phyloP scores from a whole-genome alignment of 2,888 invertebrate species.

The Myathropa florea region DNA sequence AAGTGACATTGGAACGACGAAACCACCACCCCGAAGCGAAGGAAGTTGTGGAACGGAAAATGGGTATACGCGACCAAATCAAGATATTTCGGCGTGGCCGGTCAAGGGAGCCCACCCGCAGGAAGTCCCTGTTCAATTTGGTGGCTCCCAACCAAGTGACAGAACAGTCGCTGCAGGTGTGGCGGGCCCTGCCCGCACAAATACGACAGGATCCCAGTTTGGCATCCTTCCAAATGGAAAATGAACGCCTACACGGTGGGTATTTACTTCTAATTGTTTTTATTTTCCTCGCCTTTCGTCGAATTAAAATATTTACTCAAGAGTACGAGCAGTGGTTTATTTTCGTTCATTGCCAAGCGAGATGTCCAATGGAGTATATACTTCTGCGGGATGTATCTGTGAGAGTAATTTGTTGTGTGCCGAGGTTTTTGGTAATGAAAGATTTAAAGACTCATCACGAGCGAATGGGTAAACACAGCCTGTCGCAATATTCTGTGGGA shows the following conservation, averaged over 20 bases:
- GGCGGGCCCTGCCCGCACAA: slow-evolving; percentile 85
- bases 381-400: slow-evolving; percentile 27
- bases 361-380: neutral
- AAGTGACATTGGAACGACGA: neutral
- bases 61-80: slow-evolving; percentile 60
- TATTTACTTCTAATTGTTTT: slow-evolving; percentile 21
- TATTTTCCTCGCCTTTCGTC: neutral
- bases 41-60: slow-evolving; percentile 1
- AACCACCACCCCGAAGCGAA: neutral
- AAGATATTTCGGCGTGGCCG: slow-evolving; percentile 37
- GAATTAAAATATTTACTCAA: slow-evolving; percentile 57
- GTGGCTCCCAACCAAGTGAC: slow-evolving; percentile 83
- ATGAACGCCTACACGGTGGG: slow-evolving; percentile 79
- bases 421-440: slow-evolving; percentile 16
- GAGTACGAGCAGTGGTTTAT: slow-evolving; percentile 29
- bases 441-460: neutral
- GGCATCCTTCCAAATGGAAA: slow-evolving; percentile 82
- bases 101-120: slow-evolving; percentile 31
- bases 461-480: neutral
- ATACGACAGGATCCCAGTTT: slow-evolving; percentile 86
- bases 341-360: slow-evolving; percentile 16
- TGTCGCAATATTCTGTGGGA: neutral
- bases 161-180: slow-evolving; percentile 84
- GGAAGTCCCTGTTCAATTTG: slow-evolving; percentile 72
- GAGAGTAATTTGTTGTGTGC: neutral